A percentile compares a stretch with the other conserved stretches of the same genome.
phyloP scores from a whole-genome alignment of 2,888 invertebrate genomes.

The Drosophila gaucha region DNA sequence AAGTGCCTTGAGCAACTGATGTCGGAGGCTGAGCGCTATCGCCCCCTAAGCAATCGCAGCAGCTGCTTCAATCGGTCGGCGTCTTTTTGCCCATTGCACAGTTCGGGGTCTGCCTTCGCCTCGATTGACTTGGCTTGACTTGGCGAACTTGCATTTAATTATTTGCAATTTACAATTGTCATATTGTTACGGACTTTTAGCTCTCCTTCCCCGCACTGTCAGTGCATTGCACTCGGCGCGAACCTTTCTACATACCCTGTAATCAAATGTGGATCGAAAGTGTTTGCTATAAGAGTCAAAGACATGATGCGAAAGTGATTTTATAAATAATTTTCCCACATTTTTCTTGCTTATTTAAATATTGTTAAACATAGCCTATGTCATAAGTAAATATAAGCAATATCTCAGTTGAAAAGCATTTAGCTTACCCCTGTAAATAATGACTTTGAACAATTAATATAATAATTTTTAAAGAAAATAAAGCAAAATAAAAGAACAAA shows the following conservation, averaged over 20 bases:
- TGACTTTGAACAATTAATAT: too few relatives aligned
- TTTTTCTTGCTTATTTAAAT: too few relatives aligned
- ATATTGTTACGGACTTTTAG: constrained; percentile 36
- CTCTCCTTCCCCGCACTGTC: background rate
- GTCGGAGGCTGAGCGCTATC: constrained; percentile 16
- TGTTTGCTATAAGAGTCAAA: background rate
- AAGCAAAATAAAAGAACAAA: too few relatives aligned
- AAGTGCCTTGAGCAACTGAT: constrained; percentile 64
- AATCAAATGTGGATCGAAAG: background rate
- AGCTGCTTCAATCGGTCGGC: constrained; percentile 14
- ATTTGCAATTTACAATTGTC: constrained; percentile 60
- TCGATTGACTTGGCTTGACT: constrained; percentile 40
- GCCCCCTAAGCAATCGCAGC: constrained; percentile 27
- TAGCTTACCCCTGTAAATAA: too few relatives aligned
- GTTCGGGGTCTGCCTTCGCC: constrained; percentile 24
- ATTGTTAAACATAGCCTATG: too few relatives aligned
- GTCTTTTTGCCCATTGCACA: constrained; percentile 43
- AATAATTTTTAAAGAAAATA: too few relatives aligned
- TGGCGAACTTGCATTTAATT: constrained; percentile 57
- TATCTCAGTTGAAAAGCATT: too few relatives aligned
- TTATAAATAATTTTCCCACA: too few relatives aligned
- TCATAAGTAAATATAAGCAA: too few relatives aligned
- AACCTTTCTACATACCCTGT: constrained; percentile 9
- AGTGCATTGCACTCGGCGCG: constrained; percentile 30
- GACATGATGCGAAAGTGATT: too few relatives aligned